Base-by-base conservation (phyloP, 2,888 invertebrate species). In the Ptychoptera albimana region DNA sequence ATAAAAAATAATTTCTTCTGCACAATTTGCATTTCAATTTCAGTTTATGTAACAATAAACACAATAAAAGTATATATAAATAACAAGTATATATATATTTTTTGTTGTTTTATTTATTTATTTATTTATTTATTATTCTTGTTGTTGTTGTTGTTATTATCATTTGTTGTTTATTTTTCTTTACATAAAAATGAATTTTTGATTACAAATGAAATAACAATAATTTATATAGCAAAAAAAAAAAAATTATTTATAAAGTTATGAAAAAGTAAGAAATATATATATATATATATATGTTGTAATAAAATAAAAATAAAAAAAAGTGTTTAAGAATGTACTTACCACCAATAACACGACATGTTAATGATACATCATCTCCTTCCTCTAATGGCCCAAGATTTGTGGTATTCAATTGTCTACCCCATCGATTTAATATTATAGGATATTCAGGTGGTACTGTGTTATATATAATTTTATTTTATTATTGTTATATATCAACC, bases 361-460 rank as follows among this genome's bases (percentile, higher is more conserved):
- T 83, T 51, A 86, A 70, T 14, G 77, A 72, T 42, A 85, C 75
- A 52, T 82, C 81, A 53, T 82, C 81, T 1, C 80, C 81, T 61
- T 83, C 84, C 57, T 80, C 76, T 58, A 81, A 78, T 1, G 84
- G 84, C 1, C 84, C 84, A 29, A 81, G 73, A 8, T 72, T 72
- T 6, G 79, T 76, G 51, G 73, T 71, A 61, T 83, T 82, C 57
- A 84, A 71, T 59, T 78, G 75, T 50, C 79, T 74, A 29, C 84
- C 83, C 73, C 77, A 79, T 48, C 78, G 73, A 64, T 85, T 82
- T 55, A 83, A 71, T 54, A 85, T 81, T 50, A 78, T 77, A 14
- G 83, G 82, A 57, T 76, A 77, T 59, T 83, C 82, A 0, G 86
- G 85, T 42, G 84, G 83, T 54, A 85, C 85, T 85, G 23, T 23